Percentiles rank a stretch among this genome's conserved stretches.
Conservation (phyloP, 2,113 vertebrate species). For the Spea bombifrons region DNA sequence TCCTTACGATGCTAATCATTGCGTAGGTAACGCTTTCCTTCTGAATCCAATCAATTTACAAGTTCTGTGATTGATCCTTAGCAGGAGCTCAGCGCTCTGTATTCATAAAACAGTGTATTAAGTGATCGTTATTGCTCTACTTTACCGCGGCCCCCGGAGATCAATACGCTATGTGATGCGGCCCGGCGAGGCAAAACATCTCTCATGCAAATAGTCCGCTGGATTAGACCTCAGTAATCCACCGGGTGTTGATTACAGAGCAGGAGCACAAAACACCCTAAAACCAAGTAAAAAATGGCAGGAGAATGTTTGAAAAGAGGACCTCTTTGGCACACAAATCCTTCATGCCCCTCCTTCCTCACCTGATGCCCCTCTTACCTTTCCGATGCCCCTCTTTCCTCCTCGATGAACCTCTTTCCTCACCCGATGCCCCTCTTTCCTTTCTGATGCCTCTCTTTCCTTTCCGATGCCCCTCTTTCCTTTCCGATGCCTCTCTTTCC, state of each 20-base stretch:
- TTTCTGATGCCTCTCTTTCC: too few relatives aligned
- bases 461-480: too few relatives aligned
- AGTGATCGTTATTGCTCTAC: constrained; percentile 21
- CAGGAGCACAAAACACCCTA: neutral
- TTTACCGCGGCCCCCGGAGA: neutral
- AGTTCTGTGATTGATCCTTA: constrained; percentile 25
- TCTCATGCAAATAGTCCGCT: neutral
- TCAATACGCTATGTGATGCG: constrained; percentile 32
- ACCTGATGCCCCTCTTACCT: too few relatives aligned
- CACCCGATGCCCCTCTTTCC: too few relatives aligned
- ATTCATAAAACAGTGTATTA: constrained; percentile 43
- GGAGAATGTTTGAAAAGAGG: neutral
- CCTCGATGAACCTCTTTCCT: too few relatives aligned
- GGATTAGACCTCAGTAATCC: constrained; percentile 10
- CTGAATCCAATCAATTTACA: constrained; percentile 32
- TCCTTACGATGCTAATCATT: constrained; percentile 31
- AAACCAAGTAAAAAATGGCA: neutral
- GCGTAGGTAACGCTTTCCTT: constrained; percentile 14
- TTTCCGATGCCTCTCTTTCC: too few relatives aligned
- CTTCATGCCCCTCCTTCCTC: too few relatives aligned
- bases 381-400: too few relatives aligned
- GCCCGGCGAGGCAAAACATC: neutral
- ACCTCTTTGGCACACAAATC: neutral
- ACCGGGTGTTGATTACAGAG: constrained; percentile 1
- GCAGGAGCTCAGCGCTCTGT: constrained; percentile 3